A percentile compares a stretch with the other conserved stretches of the same genome.
These are phyloP conservation scores for Drosophila quinaria DNA, from an alignment of 2,888 invertebrate species.

Conservation along the genomic window DNA sequence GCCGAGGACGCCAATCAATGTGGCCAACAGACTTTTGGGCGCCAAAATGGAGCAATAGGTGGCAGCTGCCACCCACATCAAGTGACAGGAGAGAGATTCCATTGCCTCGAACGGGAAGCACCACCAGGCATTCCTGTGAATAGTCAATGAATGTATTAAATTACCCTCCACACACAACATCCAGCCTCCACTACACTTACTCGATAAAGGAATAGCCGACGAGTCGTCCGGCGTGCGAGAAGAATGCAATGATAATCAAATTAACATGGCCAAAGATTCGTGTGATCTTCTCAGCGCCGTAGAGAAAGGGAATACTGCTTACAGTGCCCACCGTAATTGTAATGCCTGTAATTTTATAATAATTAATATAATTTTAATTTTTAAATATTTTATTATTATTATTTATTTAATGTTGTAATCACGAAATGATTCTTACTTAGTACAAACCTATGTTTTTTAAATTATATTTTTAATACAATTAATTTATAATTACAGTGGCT, in stretches of 20 bases:
- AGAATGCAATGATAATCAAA: conserved; percentile 93
- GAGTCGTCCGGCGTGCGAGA: conserved; percentile 93
- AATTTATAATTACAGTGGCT: background rate
- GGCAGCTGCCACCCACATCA: conserved; percentile 96
- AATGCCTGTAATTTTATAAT: conserved; percentile 87
- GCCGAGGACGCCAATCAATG: conserved; percentile 94
- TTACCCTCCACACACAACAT: conserved; percentile 45
- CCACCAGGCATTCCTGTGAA: conserved; percentile 93
- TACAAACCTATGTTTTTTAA: too few species aligned
- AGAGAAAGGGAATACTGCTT: conserved; percentile 93
- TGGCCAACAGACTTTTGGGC: conserved; percentile 93
- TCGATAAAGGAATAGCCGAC: conserved; percentile 94
- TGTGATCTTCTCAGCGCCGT: conserved; percentile 93
- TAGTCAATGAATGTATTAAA: conserved; percentile 46
- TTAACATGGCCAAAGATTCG: conserved; percentile 93
- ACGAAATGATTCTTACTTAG: too few species aligned
- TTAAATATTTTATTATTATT: too few species aligned
- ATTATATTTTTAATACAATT: too few species aligned
- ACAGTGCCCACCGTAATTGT: conserved; percentile 94
- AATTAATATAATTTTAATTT: too few species aligned
- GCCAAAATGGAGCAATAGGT: conserved; percentile 94
- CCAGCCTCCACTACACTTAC: conserved; percentile 86
- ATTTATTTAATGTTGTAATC: too few species aligned
- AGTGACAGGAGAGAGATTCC: conserved; percentile 93
- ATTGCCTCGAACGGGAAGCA: conserved; percentile 95